A percentile compares a stretch with the other conserved stretches of the same genome.
phyloP scores from a whole-genome alignment of 2,888 invertebrate genomes.

The Noctua comes region DNA sequence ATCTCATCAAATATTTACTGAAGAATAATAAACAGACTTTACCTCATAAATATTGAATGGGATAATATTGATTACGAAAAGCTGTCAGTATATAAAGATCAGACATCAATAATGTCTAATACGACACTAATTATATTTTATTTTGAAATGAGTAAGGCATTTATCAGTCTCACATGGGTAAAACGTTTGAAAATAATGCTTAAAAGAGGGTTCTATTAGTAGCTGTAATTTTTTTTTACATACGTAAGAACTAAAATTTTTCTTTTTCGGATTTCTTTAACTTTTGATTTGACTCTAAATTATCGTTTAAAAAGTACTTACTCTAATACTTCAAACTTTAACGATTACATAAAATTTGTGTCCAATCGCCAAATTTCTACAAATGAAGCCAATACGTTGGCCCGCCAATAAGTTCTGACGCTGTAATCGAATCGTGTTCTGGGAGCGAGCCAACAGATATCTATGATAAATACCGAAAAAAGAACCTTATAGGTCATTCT shows the following conservation, averaged over 20 bases:
- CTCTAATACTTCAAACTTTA: conserved; percentile 19
- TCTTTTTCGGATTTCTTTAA: not conserved
- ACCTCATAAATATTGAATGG: conserved; percentile 37
- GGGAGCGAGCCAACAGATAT: conserved; percentile 68
- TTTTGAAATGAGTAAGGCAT: too few relatives aligned
- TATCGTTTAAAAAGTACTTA: not conserved
- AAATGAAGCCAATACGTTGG: conserved; percentile 58
- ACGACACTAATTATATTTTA: not conserved
- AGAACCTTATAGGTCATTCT: conserved; percentile 26
- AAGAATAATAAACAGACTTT: conserved; percentile 36
- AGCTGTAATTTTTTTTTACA: not conserved
- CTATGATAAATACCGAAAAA: conserved; percentile 64
- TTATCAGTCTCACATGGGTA: not conserved
- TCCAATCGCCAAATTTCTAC: conserved; percentile 46
- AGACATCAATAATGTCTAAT: conserved; percentile 5
- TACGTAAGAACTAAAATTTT: not conserved
- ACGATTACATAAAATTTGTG: conserved; percentile 19
- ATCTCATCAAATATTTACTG: conserved; percentile 42
- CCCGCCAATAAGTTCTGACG: conserved; percentile 58
- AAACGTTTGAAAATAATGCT: not conserved
- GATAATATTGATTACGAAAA: conserved; percentile 21
- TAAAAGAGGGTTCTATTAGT: not conserved
- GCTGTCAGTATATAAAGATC: not conserved
- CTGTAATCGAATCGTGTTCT: conserved; percentile 69
- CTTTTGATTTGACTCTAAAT: not conserved